Conservation (phyloP, 2,888 invertebrate genomes). For the Cataglyphis altisquamis region DNA sequence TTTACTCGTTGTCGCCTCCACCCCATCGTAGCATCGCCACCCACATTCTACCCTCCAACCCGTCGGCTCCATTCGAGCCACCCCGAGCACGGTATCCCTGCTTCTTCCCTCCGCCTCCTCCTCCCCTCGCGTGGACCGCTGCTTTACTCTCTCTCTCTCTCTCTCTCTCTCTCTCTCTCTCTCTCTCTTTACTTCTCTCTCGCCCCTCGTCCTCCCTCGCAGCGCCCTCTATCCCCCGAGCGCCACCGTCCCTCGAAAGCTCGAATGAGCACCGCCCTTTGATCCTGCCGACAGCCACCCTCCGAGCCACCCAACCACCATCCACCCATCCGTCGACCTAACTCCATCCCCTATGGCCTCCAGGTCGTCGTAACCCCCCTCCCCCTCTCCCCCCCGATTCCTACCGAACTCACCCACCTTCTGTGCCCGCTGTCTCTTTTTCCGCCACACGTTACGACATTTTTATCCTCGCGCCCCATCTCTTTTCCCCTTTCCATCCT, state of each 20-base stretch:
- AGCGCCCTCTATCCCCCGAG: conserved; percentile 68
- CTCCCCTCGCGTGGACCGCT: conserved; percentile 55
- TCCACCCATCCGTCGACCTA: conserved; percentile 70
- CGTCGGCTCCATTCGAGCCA: conserved; percentile 75
- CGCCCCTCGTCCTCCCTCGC: conserved; percentile 58
- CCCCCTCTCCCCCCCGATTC: background rate
- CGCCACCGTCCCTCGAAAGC: conserved; percentile 79
- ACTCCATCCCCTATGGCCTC: conserved; percentile 69
- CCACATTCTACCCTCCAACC: conserved; percentile 71
- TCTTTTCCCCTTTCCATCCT: background rate
- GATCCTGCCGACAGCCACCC: conserved; percentile 85
- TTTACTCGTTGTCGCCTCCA: conserved; percentile 85
- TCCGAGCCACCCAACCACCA: conserved; percentile 71
- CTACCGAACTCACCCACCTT: conserved; percentile 28
- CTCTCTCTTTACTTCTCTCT: conserved; percentile 25
- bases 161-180: conserved; percentile 52
- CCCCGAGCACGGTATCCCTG: conserved; percentile 63
- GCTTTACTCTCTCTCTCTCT: conserved; percentile 53
- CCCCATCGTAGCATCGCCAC: conserved; percentile 75
- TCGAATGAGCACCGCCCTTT: conserved; percentile 84
- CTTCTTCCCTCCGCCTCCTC: conserved; percentile 61
- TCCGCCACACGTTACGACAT: conserved; percentile 42
- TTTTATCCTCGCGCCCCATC: conserved; percentile 38
- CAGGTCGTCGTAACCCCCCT: conserved; percentile 8
- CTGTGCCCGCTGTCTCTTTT: conserved; percentile 36